phyloP scores from a whole-genome alignment of 2,113 vertebrate genomes.

The Balaenoptera acutorostrata region DNA sequence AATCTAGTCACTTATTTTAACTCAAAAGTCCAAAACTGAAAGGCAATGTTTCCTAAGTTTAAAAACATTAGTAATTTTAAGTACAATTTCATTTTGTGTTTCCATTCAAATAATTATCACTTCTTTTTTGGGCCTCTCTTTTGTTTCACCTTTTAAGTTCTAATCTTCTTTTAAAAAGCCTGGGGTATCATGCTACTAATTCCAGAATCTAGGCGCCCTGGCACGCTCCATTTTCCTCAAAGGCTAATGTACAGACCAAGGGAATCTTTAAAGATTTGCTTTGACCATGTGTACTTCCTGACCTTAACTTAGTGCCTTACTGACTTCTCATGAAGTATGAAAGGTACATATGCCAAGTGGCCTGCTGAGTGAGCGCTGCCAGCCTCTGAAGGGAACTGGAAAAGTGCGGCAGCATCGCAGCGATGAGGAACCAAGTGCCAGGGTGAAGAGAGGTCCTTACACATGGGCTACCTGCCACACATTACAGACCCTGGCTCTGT shows the following conservation, averaged over 20 bases:
- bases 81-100: conserved; percentile 4
- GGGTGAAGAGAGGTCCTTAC: background rate
- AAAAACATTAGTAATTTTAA: background rate
- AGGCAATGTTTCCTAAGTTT: background rate
- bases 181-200: background rate
- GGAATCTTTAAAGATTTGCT: background rate
- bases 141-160: background rate
- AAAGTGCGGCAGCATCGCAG: rapidly evolving
- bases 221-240: background rate
- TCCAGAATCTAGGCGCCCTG: background rate
- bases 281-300: background rate
- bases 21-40: background rate
- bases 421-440: background rate
- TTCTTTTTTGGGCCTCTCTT: background rate
- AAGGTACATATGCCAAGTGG: background rate
- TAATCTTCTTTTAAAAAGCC: background rate
- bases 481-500: background rate
- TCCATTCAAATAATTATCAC: background rate
- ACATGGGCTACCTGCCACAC: rapidly evolving
- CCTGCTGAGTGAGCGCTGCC: background rate
- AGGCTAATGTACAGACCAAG: background rate
- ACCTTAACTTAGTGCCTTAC: background rate
- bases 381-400: background rate
- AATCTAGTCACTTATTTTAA: background rate
- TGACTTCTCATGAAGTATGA: background rate